A percentile compares a stretch with the other conserved stretches of the same genome.
phyloP scores from a whole-genome alignment of 2,113 vertebrate species.

The Pica pica region DNA sequence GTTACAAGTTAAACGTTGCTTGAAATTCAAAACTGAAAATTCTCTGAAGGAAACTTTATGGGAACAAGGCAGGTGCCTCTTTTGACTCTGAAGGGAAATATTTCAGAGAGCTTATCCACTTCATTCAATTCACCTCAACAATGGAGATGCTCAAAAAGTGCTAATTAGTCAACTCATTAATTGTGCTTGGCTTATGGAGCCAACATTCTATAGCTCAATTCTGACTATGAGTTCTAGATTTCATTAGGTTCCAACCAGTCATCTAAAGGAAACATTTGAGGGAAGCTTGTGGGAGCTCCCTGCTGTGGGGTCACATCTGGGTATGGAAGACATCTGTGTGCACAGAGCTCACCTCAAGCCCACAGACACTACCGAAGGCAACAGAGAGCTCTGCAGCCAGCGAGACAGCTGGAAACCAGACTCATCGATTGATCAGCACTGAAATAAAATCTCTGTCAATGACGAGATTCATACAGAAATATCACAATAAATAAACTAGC shows the following conservation, averaged over 20 bases:
- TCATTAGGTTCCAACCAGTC: neutral
- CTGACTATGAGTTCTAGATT: neutral
- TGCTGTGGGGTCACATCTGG: fast-evolving
- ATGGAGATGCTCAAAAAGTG: neutral
- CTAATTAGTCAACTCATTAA: neutral
- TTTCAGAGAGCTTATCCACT: neutral
- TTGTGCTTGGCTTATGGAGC: neutral
- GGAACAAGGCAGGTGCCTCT: neutral
- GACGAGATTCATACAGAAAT: neutral
- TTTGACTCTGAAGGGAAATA: neutral
- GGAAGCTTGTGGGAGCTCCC: neutral
- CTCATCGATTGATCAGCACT: neutral
- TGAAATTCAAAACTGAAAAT: neutral
- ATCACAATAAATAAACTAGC: neutral
- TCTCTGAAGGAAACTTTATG: neutral
- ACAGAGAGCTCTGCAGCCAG: neutral
- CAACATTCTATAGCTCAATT: neutral
- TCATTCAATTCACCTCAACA: neutral
- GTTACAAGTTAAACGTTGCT: neutral
- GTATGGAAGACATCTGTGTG: neutral
- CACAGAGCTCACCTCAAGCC: neutral
- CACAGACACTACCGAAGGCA: neutral
- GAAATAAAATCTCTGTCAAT: neutral
- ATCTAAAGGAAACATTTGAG: neutral
- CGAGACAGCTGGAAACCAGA: neutral